phyloP scores from a whole-genome alignment of 2,888 invertebrate genomes.

The Exephanes ischioxanthus region DNA sequence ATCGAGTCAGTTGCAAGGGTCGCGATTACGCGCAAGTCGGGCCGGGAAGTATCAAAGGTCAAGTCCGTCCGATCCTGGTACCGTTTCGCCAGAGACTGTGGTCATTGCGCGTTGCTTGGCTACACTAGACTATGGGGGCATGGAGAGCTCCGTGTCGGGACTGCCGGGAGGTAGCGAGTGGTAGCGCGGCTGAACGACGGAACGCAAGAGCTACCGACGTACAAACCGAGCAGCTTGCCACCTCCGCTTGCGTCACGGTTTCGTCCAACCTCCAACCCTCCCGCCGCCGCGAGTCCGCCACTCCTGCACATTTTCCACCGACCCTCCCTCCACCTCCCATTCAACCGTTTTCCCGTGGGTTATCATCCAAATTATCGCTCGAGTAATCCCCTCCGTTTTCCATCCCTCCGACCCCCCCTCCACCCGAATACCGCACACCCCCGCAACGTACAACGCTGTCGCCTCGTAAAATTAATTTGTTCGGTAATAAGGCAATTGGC shows the following conservation, averaged over 20 bases:
- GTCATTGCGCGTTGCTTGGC: slow-evolving; percentile 82
- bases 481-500: slow-evolving; percentile 26
- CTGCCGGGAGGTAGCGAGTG: slow-evolving; percentile 28
- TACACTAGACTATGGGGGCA: slow-evolving; percentile 71
- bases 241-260: slow-evolving; percentile 73
- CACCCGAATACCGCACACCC: background rate
- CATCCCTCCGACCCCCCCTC: background rate
- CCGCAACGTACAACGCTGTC: slow-evolving; percentile 7
- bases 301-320: slow-evolving; percentile 66
- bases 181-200: slow-evolving; percentile 28
- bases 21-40: slow-evolving; percentile 25
- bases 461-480: slow-evolving; percentile 27
- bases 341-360: slow-evolving; percentile 46
- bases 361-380: slow-evolving; percentile 46
- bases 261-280: slow-evolving; percentile 58
- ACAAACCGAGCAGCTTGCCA: slow-evolving; percentile 67
- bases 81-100: slow-evolving; percentile 79
- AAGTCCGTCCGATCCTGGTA: slow-evolving; percentile 73
- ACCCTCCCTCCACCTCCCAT: slow-evolving; percentile 46
- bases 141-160: background rate
- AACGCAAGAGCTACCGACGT: slow-evolving; percentile 56
- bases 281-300: slow-evolving; percentile 47
- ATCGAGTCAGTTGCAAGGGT: slow-evolving; percentile 6
- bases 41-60: slow-evolving; percentile 67
- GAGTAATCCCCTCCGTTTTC: slow-evolving; percentile 17